Conservation (phyloP, 2,113 vertebrate species). For the Jaculus jaculus region DNA sequence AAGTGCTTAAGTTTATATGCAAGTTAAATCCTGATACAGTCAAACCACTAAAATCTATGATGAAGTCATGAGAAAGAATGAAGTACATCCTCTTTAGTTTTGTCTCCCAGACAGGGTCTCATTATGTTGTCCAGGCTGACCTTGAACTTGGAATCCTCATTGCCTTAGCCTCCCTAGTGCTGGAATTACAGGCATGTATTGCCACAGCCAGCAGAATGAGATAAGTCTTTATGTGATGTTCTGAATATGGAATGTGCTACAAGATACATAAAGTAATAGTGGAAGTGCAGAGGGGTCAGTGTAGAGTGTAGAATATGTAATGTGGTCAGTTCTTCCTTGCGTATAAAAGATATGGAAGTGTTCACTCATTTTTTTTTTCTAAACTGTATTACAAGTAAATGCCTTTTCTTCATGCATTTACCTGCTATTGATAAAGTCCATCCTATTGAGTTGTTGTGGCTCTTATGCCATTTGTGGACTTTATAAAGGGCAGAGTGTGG, state of each 20-base stretch:
- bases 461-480: neutral
- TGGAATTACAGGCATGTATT: neutral
- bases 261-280: neutral
- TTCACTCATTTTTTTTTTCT: neutral
- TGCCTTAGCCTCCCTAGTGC: neutral
- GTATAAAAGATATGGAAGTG: neutral
- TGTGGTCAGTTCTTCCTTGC: neutral
- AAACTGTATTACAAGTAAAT: neutral
- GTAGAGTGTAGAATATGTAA: accelerated
- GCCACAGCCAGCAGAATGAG: neutral
- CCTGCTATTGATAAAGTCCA: neutral
- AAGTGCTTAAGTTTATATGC: neutral
- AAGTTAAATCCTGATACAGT: neutral
- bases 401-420: neutral
- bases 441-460: neutral
- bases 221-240: neutral
- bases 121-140: neutral
- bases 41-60: neutral
- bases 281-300: neutral
- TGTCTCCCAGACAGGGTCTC: neutral
- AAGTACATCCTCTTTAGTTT: neutral
- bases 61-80: neutral
- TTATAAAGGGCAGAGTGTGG: neutral
- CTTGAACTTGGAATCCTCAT: neutral
- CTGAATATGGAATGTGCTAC: neutral